Evolutionary conservation across 2,888 invertebrate genomes (phyloP).

Genomic region (Gymnoscelis rufifasciata): DNA sequence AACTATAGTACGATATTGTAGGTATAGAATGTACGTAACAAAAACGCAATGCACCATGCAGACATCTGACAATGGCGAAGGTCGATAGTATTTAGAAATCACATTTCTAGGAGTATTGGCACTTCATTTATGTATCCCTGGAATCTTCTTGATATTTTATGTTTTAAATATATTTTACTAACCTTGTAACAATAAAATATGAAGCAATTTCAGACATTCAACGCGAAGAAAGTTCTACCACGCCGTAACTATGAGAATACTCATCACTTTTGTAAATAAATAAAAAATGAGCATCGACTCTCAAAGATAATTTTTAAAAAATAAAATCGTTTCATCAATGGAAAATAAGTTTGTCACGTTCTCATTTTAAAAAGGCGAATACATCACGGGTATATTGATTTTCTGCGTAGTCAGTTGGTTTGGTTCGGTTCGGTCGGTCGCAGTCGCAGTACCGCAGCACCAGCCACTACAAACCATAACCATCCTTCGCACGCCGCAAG

Average conservation of each 20-base stretch:
- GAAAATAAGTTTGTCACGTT: conserved; percentile 74
- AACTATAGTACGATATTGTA: background rate
- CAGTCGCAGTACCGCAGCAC: background rate
- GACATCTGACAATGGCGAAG: conserved; percentile 71
- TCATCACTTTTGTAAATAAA: conserved; percentile 78
- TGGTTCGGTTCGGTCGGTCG: too few relatives aligned
- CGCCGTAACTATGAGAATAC: conserved; percentile 77
- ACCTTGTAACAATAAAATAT: conserved; percentile 67
- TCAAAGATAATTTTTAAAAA: conserved; percentile 69
- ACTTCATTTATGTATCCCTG: background rate
- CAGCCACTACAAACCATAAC: conserved; percentile 31
- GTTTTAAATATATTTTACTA: conserved; percentile 37
- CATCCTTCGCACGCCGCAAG: background rate
- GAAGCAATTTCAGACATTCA: conserved; percentile 66
- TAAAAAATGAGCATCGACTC: conserved; percentile 78
- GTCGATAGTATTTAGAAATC: conserved; percentile 58
- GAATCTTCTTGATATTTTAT: too few relatives aligned
- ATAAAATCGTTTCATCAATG: conserved; percentile 70
- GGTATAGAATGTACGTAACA: conserved; percentile 18
- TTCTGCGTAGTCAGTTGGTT: conserved; percentile 53
- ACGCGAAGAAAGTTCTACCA: conserved; percentile 74
- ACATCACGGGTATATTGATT: conserved; percentile 75
- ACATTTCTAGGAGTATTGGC: conserved; percentile 34
- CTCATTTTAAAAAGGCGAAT: conserved; percentile 77
- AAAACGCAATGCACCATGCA: conserved; percentile 78